Base-by-base conservation (phyloP, 1,140 invertebrate genomes). In the Nomia melanderi region DNA sequence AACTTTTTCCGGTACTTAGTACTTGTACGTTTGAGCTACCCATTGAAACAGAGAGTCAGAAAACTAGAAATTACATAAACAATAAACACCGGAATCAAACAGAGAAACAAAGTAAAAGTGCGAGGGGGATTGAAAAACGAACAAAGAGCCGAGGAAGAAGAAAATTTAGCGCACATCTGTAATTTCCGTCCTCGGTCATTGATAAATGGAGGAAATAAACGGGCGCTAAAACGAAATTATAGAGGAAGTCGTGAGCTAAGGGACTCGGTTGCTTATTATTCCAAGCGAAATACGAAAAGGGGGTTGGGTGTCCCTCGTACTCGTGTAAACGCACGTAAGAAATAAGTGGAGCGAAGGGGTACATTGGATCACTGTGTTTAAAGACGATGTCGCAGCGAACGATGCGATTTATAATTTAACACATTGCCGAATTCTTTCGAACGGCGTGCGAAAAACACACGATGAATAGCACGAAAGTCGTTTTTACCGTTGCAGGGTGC, bases 131-230 rank as follows among this genome's bases (percentile, higher is more conserved):
- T 25, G 27, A 57, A 27, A 12, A 12, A 25, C 41, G 53, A 44
- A 54, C 17, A 56, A 11, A 63, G 12, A 36, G n/a, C 25, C 36
- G 65, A 27, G 29, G 31, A 41, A 12, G 39, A 69, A 64, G 31
- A 76, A 78, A 62, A 66, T 66, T 79, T 63, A 50, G 33, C 70
- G 53, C 20, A 54, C 39, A 33, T 9, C n/a, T 59, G 39, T 60
- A 69, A 80, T 70, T 47, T 72, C n/a, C n/a, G n/a, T n/a, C 50
- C 23, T 57, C 9, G 47, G 47, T 29, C 59, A 81, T 81, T 76
- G 70, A 63, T 53, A 73, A 63, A 73, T 44, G 59, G 9, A 27
- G 31, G 25, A 75, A 75, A 67, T 75, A 27, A 31, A 17, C 72
- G 36, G 14, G 53, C 72, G 72, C 63, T 41, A 33, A 75, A 36